These are phyloP conservation scores for Ephialtes manifestator DNA, from an alignment of 2,888 invertebrate genomes.

Conservation along the genomic window DNA sequence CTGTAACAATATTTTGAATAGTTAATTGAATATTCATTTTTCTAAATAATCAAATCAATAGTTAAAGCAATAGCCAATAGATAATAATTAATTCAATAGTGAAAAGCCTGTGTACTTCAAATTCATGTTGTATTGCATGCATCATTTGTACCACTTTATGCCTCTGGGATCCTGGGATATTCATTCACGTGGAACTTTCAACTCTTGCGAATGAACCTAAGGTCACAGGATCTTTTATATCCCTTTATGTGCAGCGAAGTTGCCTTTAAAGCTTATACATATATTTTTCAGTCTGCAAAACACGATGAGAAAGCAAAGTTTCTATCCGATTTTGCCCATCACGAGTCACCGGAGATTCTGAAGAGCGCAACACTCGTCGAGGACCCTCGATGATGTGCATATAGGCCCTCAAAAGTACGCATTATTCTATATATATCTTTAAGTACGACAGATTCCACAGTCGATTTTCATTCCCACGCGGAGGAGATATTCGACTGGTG, in stretches of 20 bases:
- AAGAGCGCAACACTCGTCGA: conserved; percentile 47
- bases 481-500: conserved; percentile 20
- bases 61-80: too few species aligned
- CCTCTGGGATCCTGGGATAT: conserved; percentile 35
- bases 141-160: conserved; percentile 2
- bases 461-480: conserved; percentile 58
- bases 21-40: too few species aligned
- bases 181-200: conserved; percentile 53
- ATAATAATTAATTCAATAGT: too few species aligned
- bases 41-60: too few species aligned
- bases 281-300: conserved; percentile 53
- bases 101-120: conserved; percentile 25
- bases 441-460: conserved; percentile 14
- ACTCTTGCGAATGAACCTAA: conserved; percentile 34
- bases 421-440: not conserved
- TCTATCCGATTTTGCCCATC: conserved; percentile 46
- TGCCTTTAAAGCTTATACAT: conserved; percentile 17
- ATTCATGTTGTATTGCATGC: conserved; percentile 35
- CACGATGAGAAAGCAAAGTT: conserved; percentile 30
- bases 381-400: conserved; percentile 52
- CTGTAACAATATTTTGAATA: too few species aligned
- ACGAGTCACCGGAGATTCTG: conserved; percentile 41
- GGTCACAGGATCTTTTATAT: conserved; percentile 20
- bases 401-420: conserved; percentile 12
- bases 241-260: not conserved